These are phyloP conservation scores for Pogonus chalceus DNA, from an alignment of 1,140 invertebrate species.

Conservation along the genomic window DNA sequence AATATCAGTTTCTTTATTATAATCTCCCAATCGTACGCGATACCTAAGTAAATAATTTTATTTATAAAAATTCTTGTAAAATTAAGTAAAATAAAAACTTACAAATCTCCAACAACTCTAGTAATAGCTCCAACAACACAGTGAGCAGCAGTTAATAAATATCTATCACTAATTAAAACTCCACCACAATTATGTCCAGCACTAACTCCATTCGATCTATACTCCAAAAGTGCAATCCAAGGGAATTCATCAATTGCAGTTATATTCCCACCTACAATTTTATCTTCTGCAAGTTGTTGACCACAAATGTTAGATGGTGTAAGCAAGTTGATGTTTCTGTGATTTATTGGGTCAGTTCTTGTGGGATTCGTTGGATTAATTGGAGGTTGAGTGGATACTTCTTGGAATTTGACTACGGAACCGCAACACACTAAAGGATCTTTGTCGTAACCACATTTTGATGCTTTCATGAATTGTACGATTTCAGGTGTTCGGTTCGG, in stretches of 20 bases:
- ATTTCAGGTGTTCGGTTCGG: constrained; percentile 5
- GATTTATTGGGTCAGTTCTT: neutral
- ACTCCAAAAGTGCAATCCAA: constrained; percentile 62
- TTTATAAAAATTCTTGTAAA: neutral
- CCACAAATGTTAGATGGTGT: neutral
- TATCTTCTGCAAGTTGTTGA: constrained; percentile 14
- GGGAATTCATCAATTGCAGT: constrained; percentile 50
- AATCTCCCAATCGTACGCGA: constrained; percentile 50
- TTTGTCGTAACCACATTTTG: constrained; percentile 20
- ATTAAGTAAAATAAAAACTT: neutral
- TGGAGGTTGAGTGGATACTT: neutral
- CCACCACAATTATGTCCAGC: constrained; percentile 38
- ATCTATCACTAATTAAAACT: constrained; percentile 36
- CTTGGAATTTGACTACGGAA: constrained; percentile 10
- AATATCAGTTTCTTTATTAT: constrained; percentile 40
- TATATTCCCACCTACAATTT: constrained; percentile 39
- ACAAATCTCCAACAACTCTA: constrained; percentile 1
- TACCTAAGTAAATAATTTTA: constrained; percentile 32
- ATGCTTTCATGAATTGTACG: constrained; percentile 27
- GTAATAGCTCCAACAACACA: constrained; percentile 31
- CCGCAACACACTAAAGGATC: constrained; percentile 30
- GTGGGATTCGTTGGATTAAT: neutral
- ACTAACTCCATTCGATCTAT: constrained; percentile 32
- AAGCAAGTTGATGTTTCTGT: neutral
- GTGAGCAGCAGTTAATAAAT: constrained; percentile 46